These are phyloP conservation scores for Melanocharis versteri DNA, from an alignment of 2,113 vertebrate species.

Conservation along the genomic window DNA sequence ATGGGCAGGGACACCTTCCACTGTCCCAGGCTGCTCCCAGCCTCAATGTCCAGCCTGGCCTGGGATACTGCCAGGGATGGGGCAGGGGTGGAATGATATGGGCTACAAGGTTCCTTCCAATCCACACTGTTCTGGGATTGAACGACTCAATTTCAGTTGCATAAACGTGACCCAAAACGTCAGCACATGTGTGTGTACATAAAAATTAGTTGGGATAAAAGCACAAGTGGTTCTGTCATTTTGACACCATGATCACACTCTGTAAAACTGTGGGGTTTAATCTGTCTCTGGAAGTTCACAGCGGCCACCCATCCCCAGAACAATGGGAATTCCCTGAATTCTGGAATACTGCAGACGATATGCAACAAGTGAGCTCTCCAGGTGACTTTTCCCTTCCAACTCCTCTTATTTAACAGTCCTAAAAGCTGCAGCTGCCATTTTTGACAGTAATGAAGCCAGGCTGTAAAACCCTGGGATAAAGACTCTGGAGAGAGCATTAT, in stretches of 20 bases:
- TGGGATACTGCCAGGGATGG: not conserved
- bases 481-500: not conserved
- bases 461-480: not conserved
- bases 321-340: not conserved
- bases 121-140: not conserved
- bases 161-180: not conserved
- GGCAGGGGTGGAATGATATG: accelerated
- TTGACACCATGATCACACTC: accelerated
- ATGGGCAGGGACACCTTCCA: not conserved
- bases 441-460: not conserved
- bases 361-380: not conserved
- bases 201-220: not conserved
- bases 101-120: not conserved
- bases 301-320: not conserved
- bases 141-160: accelerated
- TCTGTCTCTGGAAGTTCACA: not conserved
- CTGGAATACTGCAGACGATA: not conserved
- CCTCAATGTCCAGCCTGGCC: not conserved
- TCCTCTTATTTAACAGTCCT: not conserved
- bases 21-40: not conserved
- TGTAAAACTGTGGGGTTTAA: not conserved
- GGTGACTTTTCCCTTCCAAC: not conserved
- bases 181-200: not conserved
- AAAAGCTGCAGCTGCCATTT: not conserved
- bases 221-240: not conserved